These are phyloP conservation scores for Oikopleura albicans DNA, from an alignment of 23 tunicate species.

Conservation along the genomic window DNA sequence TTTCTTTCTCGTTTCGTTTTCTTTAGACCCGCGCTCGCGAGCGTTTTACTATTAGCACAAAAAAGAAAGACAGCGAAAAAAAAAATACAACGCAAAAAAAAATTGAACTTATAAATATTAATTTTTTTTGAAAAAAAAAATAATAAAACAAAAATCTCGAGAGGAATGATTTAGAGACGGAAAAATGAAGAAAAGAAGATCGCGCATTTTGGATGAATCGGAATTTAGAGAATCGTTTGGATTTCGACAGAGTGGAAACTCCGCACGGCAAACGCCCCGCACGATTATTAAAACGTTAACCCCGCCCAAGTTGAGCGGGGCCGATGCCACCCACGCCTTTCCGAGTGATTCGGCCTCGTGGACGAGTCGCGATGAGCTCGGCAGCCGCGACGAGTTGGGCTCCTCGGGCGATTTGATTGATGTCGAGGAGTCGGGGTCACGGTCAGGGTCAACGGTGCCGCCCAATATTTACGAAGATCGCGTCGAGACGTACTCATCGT, in stretches of 20 bases:
- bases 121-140: not conserved
- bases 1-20: too few relatives aligned
- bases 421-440: not conserved
- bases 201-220: not conserved
- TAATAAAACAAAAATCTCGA: not conserved
- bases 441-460: not conserved
- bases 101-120: too few relatives aligned
- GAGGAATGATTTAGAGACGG: not conserved
- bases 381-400: not conserved
- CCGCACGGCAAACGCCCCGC: not conserved
- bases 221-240: conserved; percentile 1
- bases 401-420: not conserved
- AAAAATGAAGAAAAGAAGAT: not conserved
- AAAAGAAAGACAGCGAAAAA: too few relatives aligned
- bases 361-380: not conserved
- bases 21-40: too few relatives aligned
- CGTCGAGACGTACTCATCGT: not conserved
- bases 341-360: not conserved
- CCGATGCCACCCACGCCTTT: not conserved
- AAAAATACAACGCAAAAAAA: too few relatives aligned
- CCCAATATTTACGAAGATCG: not conserved
- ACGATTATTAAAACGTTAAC: not conserved
- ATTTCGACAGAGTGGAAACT: not conserved
- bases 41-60: too few relatives aligned
- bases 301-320: too few relatives aligned